A percentile compares a stretch with the other conserved stretches of the same genome.
Conservation (phyloP, 2,113 vertebrate genomes). For the Andinoacara biseriatus region DNA sequence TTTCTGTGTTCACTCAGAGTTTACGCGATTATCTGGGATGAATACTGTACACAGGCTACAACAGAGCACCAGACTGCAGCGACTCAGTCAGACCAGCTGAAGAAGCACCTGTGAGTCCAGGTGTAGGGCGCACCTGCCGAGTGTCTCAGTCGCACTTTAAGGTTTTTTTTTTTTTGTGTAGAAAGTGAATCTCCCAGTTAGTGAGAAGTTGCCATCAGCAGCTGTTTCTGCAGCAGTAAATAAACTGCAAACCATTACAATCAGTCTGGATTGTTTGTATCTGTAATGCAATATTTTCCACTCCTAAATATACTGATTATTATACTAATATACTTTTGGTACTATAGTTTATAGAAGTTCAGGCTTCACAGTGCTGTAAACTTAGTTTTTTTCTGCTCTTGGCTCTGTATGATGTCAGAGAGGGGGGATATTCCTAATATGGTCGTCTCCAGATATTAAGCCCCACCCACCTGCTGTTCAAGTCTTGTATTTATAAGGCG, state of each 20-base stretch:
- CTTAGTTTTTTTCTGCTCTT: background rate
- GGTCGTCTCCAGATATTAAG: background rate
- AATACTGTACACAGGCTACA: background rate
- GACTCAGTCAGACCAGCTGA: background rate
- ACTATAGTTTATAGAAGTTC: background rate
- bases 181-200: background rate
- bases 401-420: background rate
- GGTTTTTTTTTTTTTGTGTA: background rate
- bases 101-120: no score
- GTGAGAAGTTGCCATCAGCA: background rate
- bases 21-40: no score
- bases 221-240: background rate
- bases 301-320: background rate
- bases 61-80: background rate
- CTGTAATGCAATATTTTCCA: background rate
- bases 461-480: background rate
- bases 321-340: no score
- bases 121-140: background rate
- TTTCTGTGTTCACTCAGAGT: no score
- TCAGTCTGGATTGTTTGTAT: background rate
- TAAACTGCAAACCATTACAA: background rate
- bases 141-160: background rate
- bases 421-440: background rate
- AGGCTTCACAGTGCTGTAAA: background rate
- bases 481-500: no score